Conservation (phyloP, 2,888 invertebrate species). For the Xestia xanthographa region DNA sequence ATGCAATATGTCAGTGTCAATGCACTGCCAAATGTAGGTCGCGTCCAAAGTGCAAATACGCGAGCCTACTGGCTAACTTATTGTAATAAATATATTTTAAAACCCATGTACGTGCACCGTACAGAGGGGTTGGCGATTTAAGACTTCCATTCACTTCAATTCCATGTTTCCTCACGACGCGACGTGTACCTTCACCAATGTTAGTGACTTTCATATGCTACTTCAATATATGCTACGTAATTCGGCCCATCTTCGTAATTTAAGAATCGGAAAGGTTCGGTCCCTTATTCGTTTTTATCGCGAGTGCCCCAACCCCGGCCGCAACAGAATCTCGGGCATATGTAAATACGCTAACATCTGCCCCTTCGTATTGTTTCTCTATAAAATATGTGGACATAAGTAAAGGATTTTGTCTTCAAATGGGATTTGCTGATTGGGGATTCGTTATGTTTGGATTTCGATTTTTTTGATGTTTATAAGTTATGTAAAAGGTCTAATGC, state of each 20-base stretch:
- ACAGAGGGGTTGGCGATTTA: background rate
- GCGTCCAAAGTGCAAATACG: no score
- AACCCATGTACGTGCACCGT: no score
- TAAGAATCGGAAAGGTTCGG: slow-evolving; percentile 43
- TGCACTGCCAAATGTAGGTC: no score
- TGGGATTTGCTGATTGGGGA: slow-evolving; percentile 52
- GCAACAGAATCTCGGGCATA: slow-evolving; percentile 52
- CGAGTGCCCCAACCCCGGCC: slow-evolving; percentile 40
- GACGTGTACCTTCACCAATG: background rate
- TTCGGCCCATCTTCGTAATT: slow-evolving; percentile 33
- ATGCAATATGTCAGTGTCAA: no score
- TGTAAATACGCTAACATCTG: slow-evolving; percentile 67
- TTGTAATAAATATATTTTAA: no score
- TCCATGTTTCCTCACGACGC: background rate
- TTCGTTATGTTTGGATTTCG: slow-evolving; percentile 35
- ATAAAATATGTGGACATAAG: slow-evolving; percentile 52
- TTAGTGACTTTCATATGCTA: background rate
- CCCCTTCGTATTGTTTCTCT: slow-evolving; percentile 62
- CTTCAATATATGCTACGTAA: slow-evolving; percentile 17
- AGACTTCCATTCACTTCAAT: background rate
- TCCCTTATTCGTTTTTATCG: slow-evolving; percentile 61
- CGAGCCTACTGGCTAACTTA: no score
- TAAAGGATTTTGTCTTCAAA: slow-evolving; percentile 50
- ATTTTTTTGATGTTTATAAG: slow-evolving; percentile 3
- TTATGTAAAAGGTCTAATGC: background rate